Evolutionary conservation across 2,797 vertebrate species (phyloP), one percentile per base, ranked within the genome.

Genomic region (Myotis daubentonii): DNA sequence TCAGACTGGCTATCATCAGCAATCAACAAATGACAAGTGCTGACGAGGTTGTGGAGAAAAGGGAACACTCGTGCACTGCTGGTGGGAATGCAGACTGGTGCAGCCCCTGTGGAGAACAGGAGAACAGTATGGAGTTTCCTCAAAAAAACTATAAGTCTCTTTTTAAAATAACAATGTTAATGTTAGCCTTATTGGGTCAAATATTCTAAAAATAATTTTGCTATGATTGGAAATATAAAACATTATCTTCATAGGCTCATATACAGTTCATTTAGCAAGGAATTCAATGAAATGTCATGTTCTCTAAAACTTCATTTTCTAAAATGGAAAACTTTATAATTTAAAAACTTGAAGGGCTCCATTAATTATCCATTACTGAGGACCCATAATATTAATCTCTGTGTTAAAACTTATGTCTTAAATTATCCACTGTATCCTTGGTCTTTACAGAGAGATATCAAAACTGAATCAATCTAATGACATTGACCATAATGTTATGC

Each of bases 361-460:
- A 53, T 53, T 88, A 81, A 74, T 78, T 41, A 82, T 47, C 22
- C 62, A 72, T 93, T 91, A 36, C 5, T 28, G 17, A 36, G 33
- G 55, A 94, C 53, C 11, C 22, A 60, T 88, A 78, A 66, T 72
- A 83, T 87, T 78, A 86, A 85, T 51, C 19, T 89, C 5, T 75
- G 9, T 33, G 6, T 78, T 94, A 72, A 92, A 90, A 70, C 89
- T 49, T 88, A 91, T 78, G 57, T 51, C 87, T 91, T 87, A 78
- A 78, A 91, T 49, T 93, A 49, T 66, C 8, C n/a, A 74, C 8
- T 82, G 3, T 8, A 15, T 41, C n/a, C n/a, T 91, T 74, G 65
- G 20, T 13, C 71, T 84, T 93, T 82, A 85, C 25, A 89, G 19
- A 75, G 23, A 38, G 8, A 82, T 65, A n/a, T 82, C 80, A 91